phyloP scores from a whole-genome alignment of 2,888 invertebrate species.

The Calameuta pallipes region DNA sequence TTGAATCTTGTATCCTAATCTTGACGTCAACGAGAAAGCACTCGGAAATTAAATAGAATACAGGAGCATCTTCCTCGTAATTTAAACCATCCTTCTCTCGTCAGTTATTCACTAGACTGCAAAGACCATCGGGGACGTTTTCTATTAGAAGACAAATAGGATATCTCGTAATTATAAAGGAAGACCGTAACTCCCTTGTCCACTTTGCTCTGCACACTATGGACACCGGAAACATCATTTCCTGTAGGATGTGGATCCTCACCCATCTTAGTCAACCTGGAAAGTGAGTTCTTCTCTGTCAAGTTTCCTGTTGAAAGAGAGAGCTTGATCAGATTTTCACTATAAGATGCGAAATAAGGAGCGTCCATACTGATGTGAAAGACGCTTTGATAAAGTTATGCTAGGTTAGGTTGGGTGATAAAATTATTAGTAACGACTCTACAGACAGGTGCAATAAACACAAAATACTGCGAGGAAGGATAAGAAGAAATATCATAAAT shows the following conservation, averaged over 20 bases:
- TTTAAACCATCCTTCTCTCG: background rate
- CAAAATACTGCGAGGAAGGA: background rate
- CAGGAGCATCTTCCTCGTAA: background rate
- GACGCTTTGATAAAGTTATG: background rate
- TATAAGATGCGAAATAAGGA: background rate
- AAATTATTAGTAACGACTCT: background rate
- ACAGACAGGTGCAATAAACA: background rate
- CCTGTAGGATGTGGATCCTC: background rate
- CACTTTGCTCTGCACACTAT: background rate
- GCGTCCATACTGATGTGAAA: background rate
- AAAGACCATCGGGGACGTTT: background rate
- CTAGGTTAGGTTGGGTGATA: background rate
- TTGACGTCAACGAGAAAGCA: background rate
- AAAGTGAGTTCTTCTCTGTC: background rate
- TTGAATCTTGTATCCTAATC: background rate
- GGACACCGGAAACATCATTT: conserved; percentile 3
- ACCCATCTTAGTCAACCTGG: background rate
- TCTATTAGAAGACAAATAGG: background rate
- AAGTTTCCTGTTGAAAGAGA: background rate
- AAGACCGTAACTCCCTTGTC: background rate
- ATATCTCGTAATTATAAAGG: conserved; percentile 1
- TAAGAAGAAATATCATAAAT: background rate
- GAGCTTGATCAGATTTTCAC: background rate
- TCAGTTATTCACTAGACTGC: background rate
- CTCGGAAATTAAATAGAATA: background rate